A percentile compares a stretch with the other conserved stretches of the same genome.
These are phyloP conservation scores for Pterocles burchelli DNA, from an alignment of 2,113 vertebrate species.

Conservation along the genomic window DNA sequence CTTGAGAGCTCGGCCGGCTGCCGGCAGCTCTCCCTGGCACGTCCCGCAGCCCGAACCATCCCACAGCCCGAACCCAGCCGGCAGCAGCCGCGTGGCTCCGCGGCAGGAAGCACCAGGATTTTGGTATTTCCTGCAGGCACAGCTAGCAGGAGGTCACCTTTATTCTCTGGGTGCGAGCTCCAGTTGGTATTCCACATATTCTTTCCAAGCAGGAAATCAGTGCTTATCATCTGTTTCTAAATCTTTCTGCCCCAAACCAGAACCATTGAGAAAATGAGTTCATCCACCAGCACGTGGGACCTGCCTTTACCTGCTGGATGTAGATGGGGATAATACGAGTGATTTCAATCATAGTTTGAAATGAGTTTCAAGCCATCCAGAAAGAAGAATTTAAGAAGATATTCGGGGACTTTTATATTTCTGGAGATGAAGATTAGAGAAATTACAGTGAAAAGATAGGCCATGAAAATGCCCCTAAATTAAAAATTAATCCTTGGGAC, in stretches of 20 bases:
- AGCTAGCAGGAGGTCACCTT: not conserved
- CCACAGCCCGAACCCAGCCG: not conserved
- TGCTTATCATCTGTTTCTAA: not conserved
- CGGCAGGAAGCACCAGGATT: not conserved
- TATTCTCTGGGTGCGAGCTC: not conserved
- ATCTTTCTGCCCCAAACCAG: conserved; percentile 19
- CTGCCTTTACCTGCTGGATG: conserved; percentile 58
- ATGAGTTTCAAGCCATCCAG: conserved; percentile 23
- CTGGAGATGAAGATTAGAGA: conserved; percentile 30
- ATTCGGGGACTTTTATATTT: conserved; percentile 55
- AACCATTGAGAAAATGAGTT: conserved; percentile 58
- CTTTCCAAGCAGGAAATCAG: not conserved
- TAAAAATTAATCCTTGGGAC: not conserved
- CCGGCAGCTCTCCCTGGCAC: accelerated
- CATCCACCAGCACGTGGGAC: conserved; percentile 36
- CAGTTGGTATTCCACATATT: not conserved
- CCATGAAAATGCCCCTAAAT: not conserved
- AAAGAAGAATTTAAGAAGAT: conserved; percentile 40
- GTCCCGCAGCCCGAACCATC: not conserved
- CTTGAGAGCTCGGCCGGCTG: not conserved
- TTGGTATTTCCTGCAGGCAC: not conserved
- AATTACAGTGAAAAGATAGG: not conserved
- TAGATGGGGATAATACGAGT: not conserved
- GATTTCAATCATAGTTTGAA: not conserved
- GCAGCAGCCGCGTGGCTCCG: not conserved